Conservation (phyloP, 64 coral and sea anemone genomes). For the Porites australiensis region DNA sequence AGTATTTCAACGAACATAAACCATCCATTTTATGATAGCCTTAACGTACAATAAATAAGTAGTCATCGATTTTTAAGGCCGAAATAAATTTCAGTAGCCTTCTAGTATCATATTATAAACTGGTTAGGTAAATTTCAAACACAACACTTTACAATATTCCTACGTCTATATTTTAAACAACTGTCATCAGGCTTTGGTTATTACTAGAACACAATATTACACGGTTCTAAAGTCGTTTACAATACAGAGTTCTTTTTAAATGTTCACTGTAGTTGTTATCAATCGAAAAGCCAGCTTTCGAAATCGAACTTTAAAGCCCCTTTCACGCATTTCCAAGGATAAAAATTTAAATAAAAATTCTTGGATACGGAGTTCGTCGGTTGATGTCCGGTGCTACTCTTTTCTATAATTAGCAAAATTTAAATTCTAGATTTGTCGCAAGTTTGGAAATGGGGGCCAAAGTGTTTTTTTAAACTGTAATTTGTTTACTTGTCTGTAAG, state of each 20-base stretch:
- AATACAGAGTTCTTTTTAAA: background rate
- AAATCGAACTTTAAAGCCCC: background rate
- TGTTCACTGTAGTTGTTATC: background rate
- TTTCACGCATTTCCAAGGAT: background rate
- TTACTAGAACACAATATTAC: constrained; percentile 2
- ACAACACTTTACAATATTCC: background rate
- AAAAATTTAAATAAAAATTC: too few relatives aligned
- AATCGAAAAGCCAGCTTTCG: constrained; percentile 30
- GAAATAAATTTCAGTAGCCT: background rate
- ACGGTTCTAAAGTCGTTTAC: background rate
- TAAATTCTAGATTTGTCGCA: background rate
- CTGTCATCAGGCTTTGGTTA: background rate
- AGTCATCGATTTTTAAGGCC: constrained; percentile 7
- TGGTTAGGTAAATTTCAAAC: background rate
- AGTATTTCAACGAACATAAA: background rate
- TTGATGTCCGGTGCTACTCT: background rate
- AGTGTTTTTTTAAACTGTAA: background rate
- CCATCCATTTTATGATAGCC: background rate
- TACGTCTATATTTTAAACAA: background rate
- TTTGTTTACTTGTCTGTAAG: background rate
- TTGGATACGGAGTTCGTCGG: background rate
- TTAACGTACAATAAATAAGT: constrained; percentile 34
- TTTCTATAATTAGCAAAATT: background rate
- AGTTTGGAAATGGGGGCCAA: background rate
- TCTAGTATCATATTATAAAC: too few relatives aligned